Evolutionary conservation across 2,797 vertebrate genomes (phyloP).

Genomic region (Oreochromis grahami): DNA sequence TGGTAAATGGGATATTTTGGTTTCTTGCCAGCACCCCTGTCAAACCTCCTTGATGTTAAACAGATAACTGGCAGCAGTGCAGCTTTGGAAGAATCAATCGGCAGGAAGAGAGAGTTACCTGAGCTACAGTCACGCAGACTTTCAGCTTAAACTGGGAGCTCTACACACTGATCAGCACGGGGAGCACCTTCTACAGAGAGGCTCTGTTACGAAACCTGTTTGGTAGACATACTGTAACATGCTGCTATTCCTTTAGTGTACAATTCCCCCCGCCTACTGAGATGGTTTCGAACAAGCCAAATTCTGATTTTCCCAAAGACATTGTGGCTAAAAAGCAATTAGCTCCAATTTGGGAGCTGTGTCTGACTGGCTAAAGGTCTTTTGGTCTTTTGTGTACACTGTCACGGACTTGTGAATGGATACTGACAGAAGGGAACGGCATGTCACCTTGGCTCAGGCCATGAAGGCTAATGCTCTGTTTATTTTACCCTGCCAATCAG

Average conservation of each 20-base stretch:
- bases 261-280: not conserved
- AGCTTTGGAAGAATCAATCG: constrained; percentile 21
- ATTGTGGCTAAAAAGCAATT: constrained; percentile 45
- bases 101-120: constrained; percentile 17
- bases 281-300: constrained; percentile 12
- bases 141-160: constrained; percentile 1
- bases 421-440: constrained; percentile 43
- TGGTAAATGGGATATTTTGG: not conserved
- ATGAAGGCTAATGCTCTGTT: constrained; percentile 42
- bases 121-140: constrained; percentile 22
- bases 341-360: constrained; percentile 49
- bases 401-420: constrained; percentile 52
- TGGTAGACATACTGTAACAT: constrained; percentile 8
- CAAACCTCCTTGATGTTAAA: not conserved
- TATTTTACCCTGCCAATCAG: constrained; percentile 57
- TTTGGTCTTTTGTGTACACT: constrained; percentile 40
- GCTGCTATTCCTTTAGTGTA: constrained; percentile 2
- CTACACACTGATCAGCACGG: constrained; percentile 13
- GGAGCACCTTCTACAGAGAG: not conserved
- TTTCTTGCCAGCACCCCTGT: not conserved
- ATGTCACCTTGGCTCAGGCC: constrained; percentile 48
- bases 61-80: constrained; percentile 2
- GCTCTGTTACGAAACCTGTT: constrained; percentile 39
- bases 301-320: constrained; percentile 40
- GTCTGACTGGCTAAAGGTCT: constrained; percentile 41